phyloP scores from a whole-genome alignment of 2,113 vertebrate genomes.

The Dendrocopos noguchii region DNA sequence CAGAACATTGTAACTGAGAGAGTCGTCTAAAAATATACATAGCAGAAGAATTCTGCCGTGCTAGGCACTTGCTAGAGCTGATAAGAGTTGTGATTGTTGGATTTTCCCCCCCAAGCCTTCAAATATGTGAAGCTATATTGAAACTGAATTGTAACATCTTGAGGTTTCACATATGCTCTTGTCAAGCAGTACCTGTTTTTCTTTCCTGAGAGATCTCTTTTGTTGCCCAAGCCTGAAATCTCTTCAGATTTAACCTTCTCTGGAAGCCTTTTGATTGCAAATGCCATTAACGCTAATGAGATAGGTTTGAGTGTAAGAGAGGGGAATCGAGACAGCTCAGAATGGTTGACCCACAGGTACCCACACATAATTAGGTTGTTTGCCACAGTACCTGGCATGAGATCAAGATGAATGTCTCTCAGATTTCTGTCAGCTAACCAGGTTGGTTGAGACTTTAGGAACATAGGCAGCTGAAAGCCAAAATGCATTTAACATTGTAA shows the following conservation, averaged over 20 bases:
- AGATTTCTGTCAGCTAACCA: neutral
- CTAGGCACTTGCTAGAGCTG: slow-evolving; percentile 35
- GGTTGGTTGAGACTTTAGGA: neutral
- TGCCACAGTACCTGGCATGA: neutral
- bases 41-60: slow-evolving; percentile 7
- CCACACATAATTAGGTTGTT: neutral
- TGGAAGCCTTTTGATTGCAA: neutral
- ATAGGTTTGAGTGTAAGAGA: neutral
- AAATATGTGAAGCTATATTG: neutral
- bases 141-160: neutral
- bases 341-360: neutral
- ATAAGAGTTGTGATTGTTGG: slow-evolving; percentile 7
- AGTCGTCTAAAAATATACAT: slow-evolving; percentile 48
- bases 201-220: neutral
- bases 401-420: neutral
- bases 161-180: neutral
- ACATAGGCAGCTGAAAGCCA: neutral
- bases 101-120: neutral
- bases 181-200: neutral
- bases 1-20: slow-evolving; percentile 23
- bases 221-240: neutral
- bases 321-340: neutral
- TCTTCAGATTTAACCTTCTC: neutral
- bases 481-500: neutral
- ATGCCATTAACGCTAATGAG: neutral